Evolutionary conservation across 2,888 invertebrate genomes (phyloP).

Genomic region (Hecatera dysodea): DNA sequence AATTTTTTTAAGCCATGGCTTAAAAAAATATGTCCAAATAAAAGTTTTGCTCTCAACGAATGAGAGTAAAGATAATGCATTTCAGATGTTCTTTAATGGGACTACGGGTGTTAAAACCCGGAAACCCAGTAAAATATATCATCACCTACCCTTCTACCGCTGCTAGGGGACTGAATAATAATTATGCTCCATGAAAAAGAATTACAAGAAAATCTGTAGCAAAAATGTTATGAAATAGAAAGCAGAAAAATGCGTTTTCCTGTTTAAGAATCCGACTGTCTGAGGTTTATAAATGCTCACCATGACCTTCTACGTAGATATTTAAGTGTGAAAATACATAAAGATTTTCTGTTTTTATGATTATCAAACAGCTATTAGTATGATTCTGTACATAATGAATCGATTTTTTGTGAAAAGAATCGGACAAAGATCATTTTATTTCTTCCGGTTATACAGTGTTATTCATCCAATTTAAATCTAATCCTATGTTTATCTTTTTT

Average conservation of each 20-base stretch:
- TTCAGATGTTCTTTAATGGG: conserved; percentile 46
- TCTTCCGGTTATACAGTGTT: too few relatives aligned
- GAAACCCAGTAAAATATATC: conserved; percentile 52
- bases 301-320: not conserved
- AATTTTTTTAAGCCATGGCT: too few relatives aligned
- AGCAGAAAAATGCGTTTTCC: conserved; percentile 22
- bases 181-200: conserved; percentile 41
- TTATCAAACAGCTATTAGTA: not conserved
- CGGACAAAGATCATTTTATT: not conserved
- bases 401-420: not conserved
- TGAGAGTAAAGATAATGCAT: conserved; percentile 34
- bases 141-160: conserved; percentile 38
- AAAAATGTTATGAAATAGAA: conserved; percentile 29
- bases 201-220: conserved; percentile 41
- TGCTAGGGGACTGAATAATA: conserved; percentile 45
- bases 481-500: too few relatives aligned
- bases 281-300: conserved; percentile 5
- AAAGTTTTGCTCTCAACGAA: conserved; percentile 6
- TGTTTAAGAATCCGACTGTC: conserved; percentile 19
- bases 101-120: conserved; percentile 44
- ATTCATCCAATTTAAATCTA: too few relatives aligned
- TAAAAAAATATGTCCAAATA: not conserved
- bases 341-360: not conserved
- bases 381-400: too few relatives aligned
- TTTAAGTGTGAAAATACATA: not conserved